These are phyloP conservation scores for Emmelina monodactyla DNA, from an alignment of 2,888 invertebrate species.

Conservation along the genomic window DNA sequence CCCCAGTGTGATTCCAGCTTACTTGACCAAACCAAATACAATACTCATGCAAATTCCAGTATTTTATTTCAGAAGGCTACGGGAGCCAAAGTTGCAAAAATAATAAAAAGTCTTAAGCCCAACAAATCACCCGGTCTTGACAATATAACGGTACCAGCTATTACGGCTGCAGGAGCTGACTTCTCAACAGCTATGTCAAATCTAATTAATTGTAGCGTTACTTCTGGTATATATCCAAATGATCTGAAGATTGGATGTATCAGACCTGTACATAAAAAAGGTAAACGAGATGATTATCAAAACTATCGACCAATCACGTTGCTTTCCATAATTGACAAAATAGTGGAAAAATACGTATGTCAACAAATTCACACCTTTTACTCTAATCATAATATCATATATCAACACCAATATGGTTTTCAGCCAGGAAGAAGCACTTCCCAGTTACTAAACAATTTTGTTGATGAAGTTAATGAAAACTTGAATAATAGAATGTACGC, in stretches of 20 bases:
- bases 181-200: background rate
- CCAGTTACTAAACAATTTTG: constrained; percentile 12
- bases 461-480: constrained; percentile 13
- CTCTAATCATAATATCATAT: no score
- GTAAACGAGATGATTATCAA: constrained; percentile 2
- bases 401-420: constrained; percentile 10
- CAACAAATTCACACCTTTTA: constrained; percentile 10
- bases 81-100: background rate
- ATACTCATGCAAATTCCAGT: background rate
- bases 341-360: constrained; percentile 11
- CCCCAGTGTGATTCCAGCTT: background rate
- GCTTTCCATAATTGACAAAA: constrained; percentile 1
- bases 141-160: background rate
- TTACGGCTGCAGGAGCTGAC: background rate
- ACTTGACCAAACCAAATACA: background rate
- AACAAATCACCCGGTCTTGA: background rate
- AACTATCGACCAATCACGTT: constrained; percentile 5
- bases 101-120: background rate
- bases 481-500: constrained; percentile 12
- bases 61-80: background rate
- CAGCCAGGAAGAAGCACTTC: constrained; percentile 7
- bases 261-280: constrained; percentile 5
- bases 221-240: background rate
- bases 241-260: constrained; percentile 2
- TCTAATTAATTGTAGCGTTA: constrained; percentile 3